Evolutionary conservation across 2,888 invertebrate genomes (phyloP), one percentile per base, ranked within the genome.

Genomic region (Loripinus fragilis): DNA sequence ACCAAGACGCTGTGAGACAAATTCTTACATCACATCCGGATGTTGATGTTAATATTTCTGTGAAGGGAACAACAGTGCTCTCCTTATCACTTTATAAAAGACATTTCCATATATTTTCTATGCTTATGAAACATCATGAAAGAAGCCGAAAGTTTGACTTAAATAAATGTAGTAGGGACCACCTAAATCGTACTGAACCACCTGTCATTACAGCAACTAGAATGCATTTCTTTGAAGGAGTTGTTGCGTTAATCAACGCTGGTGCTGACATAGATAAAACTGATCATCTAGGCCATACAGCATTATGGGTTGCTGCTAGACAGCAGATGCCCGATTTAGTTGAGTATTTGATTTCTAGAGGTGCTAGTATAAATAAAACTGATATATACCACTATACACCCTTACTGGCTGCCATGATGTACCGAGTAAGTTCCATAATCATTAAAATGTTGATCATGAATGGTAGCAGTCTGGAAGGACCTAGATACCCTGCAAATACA

Each of bases 141-240:
- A 86, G 87, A 15, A 86, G 83, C 23, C 85, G 85, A 30, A 88
- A 89, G 50, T 85, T 91, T 65, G 90, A 92, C 76, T 84, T 93
- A 28, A 91, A 93, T 81, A 91, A 91, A 80, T 87, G 90, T 69
- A 93, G 92, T 76, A 89, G 90, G 71, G 93, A 93, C 81, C 90
- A 90, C 72, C 85, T 91, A 7, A 91, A 91, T 70, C 83, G 93
- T 10, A 81, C 92, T 38, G 94, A 94, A 76, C 92, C 93, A 15
- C 93, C 93, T 1, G 83, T 94, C 15, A 92, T 93, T 60, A 92
- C 93, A 45, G 93, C 93, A 12, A 93, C 93, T 76, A 90, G 94
- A 38, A 89, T 93, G 80, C 92, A 92, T 80, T 91, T 91, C 77
- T 80, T 86, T 67, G 89, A 89, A 75, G 92, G 91, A n/a, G 93